Percentiles rank a stretch among this genome's conserved stretches.
Evolutionary conservation across 1,140 invertebrate species (phyloP).

Genomic region (Marisa cornuarietis): DNA sequence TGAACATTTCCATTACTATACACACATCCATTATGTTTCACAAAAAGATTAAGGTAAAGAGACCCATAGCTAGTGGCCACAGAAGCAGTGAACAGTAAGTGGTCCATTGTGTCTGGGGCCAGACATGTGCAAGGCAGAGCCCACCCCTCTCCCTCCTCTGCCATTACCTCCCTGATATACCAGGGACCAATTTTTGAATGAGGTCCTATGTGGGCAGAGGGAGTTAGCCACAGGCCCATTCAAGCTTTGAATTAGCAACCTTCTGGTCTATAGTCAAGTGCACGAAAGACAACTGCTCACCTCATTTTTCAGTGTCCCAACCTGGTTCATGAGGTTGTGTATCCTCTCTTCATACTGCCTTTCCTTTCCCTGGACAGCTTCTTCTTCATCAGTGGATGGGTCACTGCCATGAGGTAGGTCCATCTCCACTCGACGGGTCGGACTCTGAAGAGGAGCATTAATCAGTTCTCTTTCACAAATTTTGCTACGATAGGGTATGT

Average conservation of each 20-base stretch:
- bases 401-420: constrained; percentile 40
- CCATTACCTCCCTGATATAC: too few relatives aligned
- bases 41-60: not conserved
- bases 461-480: not conserved
- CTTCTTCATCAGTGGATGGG: constrained; percentile 62
- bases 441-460: constrained; percentile 40
- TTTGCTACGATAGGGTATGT: not conserved
- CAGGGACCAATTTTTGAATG: too few relatives aligned
- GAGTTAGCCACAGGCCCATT: too few relatives aligned
- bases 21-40: too few relatives aligned
- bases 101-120: too few relatives aligned
- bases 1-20: too few relatives aligned
- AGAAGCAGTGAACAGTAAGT: too few relatives aligned
- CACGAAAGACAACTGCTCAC: constrained; percentile 29
- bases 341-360: constrained; percentile 63
- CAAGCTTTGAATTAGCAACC: too few relatives aligned
- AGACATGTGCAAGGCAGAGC: too few relatives aligned
- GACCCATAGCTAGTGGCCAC: not conserved
- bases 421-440: constrained; percentile 53
- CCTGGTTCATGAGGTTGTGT: constrained; percentile 60
- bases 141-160: too few relatives aligned
- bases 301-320: constrained; percentile 64
- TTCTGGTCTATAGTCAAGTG: too few relatives aligned
- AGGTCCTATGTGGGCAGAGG: too few relatives aligned
- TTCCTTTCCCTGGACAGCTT: constrained; percentile 52